A percentile compares a stretch with the other conserved stretches of the same genome.
These are phyloP conservation scores for Ctenosaura bakeri DNA, from an alignment of 2,797 vertebrate genomes.

Conservation along the genomic window DNA sequence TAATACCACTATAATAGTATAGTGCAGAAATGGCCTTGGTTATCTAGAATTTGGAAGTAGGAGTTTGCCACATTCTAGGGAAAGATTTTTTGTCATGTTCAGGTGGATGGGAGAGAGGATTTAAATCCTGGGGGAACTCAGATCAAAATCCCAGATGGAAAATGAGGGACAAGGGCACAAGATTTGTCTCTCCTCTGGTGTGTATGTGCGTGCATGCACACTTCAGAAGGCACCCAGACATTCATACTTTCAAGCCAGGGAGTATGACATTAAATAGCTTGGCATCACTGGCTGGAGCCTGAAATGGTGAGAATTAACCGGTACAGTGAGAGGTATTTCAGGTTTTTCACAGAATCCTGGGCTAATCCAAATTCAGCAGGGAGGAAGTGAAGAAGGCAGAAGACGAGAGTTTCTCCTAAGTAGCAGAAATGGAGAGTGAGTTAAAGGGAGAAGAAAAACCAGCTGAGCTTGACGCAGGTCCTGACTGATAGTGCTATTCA, in stretches of 20 bases:
- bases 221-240: neutral
- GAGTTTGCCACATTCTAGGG: no score
- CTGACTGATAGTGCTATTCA: conserved; percentile 19
- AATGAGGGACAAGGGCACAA: neutral
- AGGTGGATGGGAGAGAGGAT: no score
- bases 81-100: no score
- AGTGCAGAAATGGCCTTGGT: no score
- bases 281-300: neutral
- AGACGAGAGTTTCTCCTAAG: neutral
- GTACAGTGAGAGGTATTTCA: neutral
- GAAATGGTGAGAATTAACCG: neutral
- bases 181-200: neutral
- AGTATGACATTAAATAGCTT: neutral
- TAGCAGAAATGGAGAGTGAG: neutral
- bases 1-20: no score
- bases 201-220: neutral
- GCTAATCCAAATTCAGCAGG: neutral
- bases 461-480: neutral
- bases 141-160: no score
- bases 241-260: neutral
- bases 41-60: no score
- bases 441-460: no score
- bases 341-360: neutral
- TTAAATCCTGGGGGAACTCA: no score
- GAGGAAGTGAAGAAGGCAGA: neutral